Evolutionary conservation across 1,140 invertebrate genomes (phyloP).

Genomic region (Saccostrea glomerata): DNA sequence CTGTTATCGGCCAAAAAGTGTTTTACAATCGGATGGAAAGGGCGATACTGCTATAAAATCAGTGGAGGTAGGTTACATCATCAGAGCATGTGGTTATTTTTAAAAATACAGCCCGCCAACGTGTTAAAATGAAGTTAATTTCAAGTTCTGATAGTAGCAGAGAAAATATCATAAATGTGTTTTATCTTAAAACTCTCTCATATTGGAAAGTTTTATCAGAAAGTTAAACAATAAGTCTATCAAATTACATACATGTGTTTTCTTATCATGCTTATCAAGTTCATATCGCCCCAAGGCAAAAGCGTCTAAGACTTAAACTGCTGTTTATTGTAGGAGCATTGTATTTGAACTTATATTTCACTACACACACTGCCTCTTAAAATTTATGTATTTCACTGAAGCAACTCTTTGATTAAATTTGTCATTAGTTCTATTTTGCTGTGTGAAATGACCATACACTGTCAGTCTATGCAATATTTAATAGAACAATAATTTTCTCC

Average conservation of each 20-base stretch:
- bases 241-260: slow-evolving; percentile 21
- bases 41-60: slow-evolving; percentile 58
- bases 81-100: slow-evolving; percentile 36
- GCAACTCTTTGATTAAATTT: background rate
- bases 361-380: too few relatives aligned
- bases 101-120: background rate
- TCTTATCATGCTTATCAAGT: slow-evolving; percentile 36
- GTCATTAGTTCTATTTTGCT: background rate
- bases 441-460: background rate
- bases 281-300: slow-evolving; percentile 13
- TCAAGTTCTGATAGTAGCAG: background rate
- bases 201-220: background rate
- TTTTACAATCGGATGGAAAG: slow-evolving; percentile 45
- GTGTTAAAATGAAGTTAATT: slow-evolving; percentile 10
- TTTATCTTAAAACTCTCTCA: background rate
- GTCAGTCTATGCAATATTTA: background rate
- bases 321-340: background rate
- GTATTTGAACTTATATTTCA: background rate
- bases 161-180: background rate
- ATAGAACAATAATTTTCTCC: too few relatives aligned
- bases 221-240: background rate
- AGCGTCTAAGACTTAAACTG: background rate
- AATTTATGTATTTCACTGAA: too few relatives aligned
- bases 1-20: slow-evolving; percentile 66
- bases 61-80: slow-evolving; percentile 60